Evolutionary conservation across 2,888 invertebrate species (phyloP), one percentile per base, ranked within the genome.

Genomic region (Phlogophora meticulosa): DNA sequence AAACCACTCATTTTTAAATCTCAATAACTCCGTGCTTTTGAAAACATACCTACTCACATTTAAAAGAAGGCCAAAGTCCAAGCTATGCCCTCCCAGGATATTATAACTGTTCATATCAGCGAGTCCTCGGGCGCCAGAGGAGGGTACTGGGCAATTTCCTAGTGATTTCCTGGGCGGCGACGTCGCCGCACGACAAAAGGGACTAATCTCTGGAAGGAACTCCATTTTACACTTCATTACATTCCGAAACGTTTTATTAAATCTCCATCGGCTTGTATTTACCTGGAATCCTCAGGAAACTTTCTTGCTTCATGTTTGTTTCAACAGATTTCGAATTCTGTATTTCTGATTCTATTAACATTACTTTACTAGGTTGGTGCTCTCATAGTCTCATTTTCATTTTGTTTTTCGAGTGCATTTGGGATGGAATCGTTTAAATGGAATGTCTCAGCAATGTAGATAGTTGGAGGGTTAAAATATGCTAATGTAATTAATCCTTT

Each of bases 181-280:
- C 82, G 78, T 76, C 82, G 83, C 83, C 76, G 81, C 82, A 78
- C 89, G 88, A 92, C 91, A 93, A 93, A 93, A 90, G 91, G 85
- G 88, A 87, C 89, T 93, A 93, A 94, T 93, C 91, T 90, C 81
- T 88, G 88, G 84, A 90, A 91, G 91, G 90, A 93, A 93, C 90
- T 92, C 90, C 88, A 92, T 94, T 94, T 91, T 87, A 91, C 90
- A 90, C 89, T 91, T 91, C 90, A 93, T 91, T 93, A 88, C 89
- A 85, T 88, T 80, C 80, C 84, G 78, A 85, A 87, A 85, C 85
- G 86, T 88, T 89, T 90, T 88, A 88, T 87, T 88, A 85, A 88
- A 88, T 85, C 78, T 78, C 72, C 72, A 81, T 84, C 72, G 80
- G 79, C 57, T 76, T 76, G 61, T 83, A 80, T 82, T 74, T 85